Evolutionary conservation across 2,888 invertebrate genomes (phyloP), one percentile per base, ranked within the genome.

Genomic region (Drosophila anomelani): DNA sequence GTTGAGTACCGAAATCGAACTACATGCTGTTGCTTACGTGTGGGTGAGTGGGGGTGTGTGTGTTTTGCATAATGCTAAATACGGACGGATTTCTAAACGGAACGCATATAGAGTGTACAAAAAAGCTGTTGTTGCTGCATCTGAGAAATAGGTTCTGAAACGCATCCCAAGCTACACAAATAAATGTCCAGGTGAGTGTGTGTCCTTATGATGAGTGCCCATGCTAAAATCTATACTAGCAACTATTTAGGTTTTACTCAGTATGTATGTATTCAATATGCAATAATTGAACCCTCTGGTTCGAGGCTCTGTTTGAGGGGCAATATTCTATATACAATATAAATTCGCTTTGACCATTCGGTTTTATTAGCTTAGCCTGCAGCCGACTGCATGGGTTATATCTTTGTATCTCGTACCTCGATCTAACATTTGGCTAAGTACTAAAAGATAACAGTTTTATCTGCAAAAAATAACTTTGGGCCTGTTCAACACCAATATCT

Each of bases 401-500:
- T 75, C 49, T 53, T 29, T 69, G 44, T 59, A 57, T 64, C 57
- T 57, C 46, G 60, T 47, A 63, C 49, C 59, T 78, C 86, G 79
- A 68, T 88, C 79, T 89, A 88, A 89, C 83, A 89, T 85, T 86
- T 86, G 86, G 89, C 85, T 86, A 86, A 88, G 79, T 80, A 71
- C 83, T 89, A 88, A 85, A 89, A 80, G 80, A 84, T 86, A 89
- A 86, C 89, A 89, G 83, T 89, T 85, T 88, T 88, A 89, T 86
- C 85, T 89, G 88, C 80, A 86, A 89, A 87, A 85, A 86, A 89
- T 82, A 88, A 80, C 86, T 77, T 73, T 73, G 73, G 71, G 72
- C 66, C 76, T 58, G 59, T 63, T 56, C 46, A 56, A 56, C 70
- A 55, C 70, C 68, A 70, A 68, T 70, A 39, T 70, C 38, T 70